Percentiles rank a stretch among this genome's conserved stretches.
Evolutionary conservation across 2,797 vertebrate species (phyloP).

Genomic region (Melanitta fusca): DNA sequence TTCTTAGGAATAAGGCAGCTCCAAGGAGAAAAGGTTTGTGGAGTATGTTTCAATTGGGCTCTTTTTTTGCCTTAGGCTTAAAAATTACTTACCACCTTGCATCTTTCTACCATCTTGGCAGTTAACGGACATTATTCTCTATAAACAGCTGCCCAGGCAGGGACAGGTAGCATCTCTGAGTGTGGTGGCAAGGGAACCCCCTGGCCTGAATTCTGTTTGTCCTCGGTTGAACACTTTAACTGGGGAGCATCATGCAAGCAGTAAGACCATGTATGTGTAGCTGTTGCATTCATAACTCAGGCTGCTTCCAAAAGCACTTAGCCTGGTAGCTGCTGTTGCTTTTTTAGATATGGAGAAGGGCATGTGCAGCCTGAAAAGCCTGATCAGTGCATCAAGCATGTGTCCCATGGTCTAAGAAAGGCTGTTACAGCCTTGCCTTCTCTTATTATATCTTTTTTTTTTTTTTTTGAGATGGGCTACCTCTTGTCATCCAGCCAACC

Average conservation of each 20-base stretch:
- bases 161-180: neutral
- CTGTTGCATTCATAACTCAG: neutral
- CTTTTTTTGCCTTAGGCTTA: neutral
- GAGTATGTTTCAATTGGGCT: neutral
- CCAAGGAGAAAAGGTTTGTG: neutral
- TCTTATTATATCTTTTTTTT: neutral
- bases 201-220: neutral
- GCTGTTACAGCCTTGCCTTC: neutral
- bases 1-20: neutral
- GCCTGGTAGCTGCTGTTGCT: neutral
- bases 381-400: neutral
- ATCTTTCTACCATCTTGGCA: neutral
- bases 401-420: neutral
- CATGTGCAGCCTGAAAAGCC: neutral
- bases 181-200: accelerated
- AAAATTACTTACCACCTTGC: neutral
- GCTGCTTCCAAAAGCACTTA: neutral
- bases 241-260: neutral
- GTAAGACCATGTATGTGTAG: neutral
- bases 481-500: neutral
- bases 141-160: neutral
- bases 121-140: neutral
- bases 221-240: neutral
- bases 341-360: neutral
- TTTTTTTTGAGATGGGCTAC: neutral